Conservation (phyloP, 2,113 vertebrate species). For the Pachypanchax playfairii region DNA sequence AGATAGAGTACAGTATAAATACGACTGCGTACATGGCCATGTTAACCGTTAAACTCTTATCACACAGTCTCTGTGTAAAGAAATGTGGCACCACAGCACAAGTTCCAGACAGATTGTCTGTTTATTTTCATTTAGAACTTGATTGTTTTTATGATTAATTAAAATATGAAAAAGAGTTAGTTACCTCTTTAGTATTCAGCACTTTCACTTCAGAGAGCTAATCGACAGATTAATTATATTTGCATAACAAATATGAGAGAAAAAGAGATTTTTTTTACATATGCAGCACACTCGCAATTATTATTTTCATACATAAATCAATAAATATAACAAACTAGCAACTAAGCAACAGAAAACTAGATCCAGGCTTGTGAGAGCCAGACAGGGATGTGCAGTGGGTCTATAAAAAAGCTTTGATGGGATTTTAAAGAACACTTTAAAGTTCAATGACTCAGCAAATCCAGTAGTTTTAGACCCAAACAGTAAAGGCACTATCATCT, state of each 20-base stretch:
- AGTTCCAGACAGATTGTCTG: too few relatives aligned
- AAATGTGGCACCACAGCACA: slow-evolving; percentile 12
- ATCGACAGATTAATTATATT: too few relatives aligned
- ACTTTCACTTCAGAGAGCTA: too few relatives aligned
- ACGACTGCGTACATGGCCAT: background rate
- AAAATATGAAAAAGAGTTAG: too few relatives aligned
- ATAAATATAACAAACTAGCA: background rate
- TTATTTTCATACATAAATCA: background rate
- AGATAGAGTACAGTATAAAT: background rate
- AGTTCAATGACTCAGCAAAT: background rate
- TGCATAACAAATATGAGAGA: too few relatives aligned
- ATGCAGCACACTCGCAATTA: too few relatives aligned
- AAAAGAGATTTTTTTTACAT: too few relatives aligned
- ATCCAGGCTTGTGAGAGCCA: background rate
- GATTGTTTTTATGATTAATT: too few relatives aligned
- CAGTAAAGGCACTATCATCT: background rate
- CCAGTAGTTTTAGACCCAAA: background rate
- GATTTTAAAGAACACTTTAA: background rate
- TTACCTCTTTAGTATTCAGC: too few relatives aligned
- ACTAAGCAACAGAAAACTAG: background rate
- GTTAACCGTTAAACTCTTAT: slow-evolving; percentile 33
- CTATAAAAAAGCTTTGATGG: background rate
- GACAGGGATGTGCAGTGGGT: background rate
- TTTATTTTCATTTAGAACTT: too few relatives aligned
- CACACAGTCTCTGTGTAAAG: slow-evolving; percentile 25